Percentiles rank a stretch among this genome's conserved stretches.
Evolutionary conservation across 2,888 invertebrate species (phyloP).

Genomic region (Lottia scabra): DNA sequence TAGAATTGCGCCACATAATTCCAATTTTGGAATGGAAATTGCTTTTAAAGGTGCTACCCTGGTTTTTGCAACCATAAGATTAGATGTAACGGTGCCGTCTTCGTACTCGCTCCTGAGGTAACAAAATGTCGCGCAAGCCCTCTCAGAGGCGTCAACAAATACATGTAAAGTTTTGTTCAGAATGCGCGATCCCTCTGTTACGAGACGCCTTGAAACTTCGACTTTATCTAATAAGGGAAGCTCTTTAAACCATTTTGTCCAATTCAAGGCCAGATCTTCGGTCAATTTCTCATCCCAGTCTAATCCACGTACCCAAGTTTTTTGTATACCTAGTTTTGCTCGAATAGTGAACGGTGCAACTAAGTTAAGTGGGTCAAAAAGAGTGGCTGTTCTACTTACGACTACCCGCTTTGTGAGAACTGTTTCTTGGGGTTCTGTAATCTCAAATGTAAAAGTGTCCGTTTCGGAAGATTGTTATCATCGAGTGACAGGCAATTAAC

Average conservation of each 20-base stretch:
- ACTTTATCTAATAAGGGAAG: neutral
- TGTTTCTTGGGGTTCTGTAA: neutral
- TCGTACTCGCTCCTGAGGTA: neutral
- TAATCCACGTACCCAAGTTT: neutral
- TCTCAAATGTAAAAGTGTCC: neutral
- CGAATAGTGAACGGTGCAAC: neutral
- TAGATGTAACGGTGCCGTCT: slow-evolving; percentile 5
- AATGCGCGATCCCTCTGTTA: neutral
- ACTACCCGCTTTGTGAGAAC: neutral
- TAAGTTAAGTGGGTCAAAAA: neutral
- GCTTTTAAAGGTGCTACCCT: slow-evolving; percentile 6
- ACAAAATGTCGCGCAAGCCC: neutral
- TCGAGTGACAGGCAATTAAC: neutral
- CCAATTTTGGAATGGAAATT: slow-evolving; percentile 10
- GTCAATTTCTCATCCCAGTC: neutral
- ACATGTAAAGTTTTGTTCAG: neutral
- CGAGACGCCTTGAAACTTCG: neutral
- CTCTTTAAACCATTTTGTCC: neutral
- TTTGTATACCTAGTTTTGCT: neutral
- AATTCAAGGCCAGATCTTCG: neutral
- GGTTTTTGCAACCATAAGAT: slow-evolving; percentile 1
- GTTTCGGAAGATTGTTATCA: neutral
- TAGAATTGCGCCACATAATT: slow-evolving; percentile 19
- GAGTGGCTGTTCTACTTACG: neutral
- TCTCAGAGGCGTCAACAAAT: neutral